phyloP scores from a whole-genome alignment of 2,113 vertebrate genomes.

The Tragelaphus imberbis region DNA sequence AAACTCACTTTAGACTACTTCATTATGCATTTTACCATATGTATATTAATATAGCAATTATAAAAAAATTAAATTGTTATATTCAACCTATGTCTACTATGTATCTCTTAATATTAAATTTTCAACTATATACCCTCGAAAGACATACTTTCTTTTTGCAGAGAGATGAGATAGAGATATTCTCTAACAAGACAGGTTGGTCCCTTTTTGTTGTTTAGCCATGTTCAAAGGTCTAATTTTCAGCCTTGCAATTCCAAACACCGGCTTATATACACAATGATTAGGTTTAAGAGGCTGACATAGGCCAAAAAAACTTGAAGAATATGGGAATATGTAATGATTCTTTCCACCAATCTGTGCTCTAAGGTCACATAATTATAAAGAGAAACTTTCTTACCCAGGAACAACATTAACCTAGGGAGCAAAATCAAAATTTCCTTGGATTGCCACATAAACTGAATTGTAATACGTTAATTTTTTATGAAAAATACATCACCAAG shows the following conservation, averaged over 20 bases:
- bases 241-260: not conserved
- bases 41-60: not conserved
- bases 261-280: not conserved
- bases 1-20: not conserved
- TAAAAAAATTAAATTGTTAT: not conserved
- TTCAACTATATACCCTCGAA: not conserved
- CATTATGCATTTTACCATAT: not conserved
- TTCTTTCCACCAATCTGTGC: not conserved
- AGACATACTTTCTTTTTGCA: not conserved
- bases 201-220: not conserved
- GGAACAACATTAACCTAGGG: not conserved
- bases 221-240: not conserved
- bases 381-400: conserved; percentile 16
- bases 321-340: not conserved
- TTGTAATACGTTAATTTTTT: not conserved
- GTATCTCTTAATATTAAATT: not conserved
- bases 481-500: not conserved
- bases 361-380: not conserved
- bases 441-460: not conserved
- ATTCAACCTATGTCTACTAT: not conserved
- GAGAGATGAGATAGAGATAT: not conserved
- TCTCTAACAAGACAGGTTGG: not conserved
- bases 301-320: not conserved
- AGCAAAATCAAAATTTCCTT: not conserved
- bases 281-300: not conserved